Base-by-base conservation (phyloP, 2,888 invertebrate genomes). In the Dioctria rufipes region DNA sequence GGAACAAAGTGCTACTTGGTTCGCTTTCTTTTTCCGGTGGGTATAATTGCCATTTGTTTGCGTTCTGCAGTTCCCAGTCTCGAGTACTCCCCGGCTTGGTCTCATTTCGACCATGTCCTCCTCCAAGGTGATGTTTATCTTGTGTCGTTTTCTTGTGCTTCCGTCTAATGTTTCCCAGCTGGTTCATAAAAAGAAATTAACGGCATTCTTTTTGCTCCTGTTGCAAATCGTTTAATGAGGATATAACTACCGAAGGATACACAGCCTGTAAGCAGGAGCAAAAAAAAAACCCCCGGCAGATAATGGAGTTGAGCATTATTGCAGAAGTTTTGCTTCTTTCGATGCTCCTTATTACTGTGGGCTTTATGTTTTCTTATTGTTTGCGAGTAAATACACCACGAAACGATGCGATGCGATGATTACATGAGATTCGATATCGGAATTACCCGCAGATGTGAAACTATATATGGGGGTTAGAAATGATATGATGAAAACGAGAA, bases 171-270 rank as follows among this genome's bases (percentile, higher is more conserved):
- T 87, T 89, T 89, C 88, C 88, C 88, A 87, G 87, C 88, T 87
- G 88, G 88, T 89, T 89, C 89, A 89, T 89, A 89, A 89, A 88
- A 89, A 86, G 88, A 89, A 88, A 89, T 89, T 89, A 89, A 89
- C 89, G 87, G 86, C 87, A 85, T 85, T 86, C 85, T 83, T 84
- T 82, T 83, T 83, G 82, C 81, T 83, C 82, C 83, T 84, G 85
- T 85, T 85, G 86, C 86, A 87, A 88, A 88, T 87, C 87, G 87
- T 88, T 88, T 88, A 89, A 88, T 88, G 88, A 88, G 88, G 86
- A 86, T 87, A 87, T 87, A 86, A 86, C 86, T 85, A 84, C 85
- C 77, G 77, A 77, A 77, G 80, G 80, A 67, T 79, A 69, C 75
- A 81, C 82, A 82, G 83, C 82, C 82, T 84, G 81, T 83, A 79